Evolutionary conservation across 2,888 invertebrate species (phyloP), one percentile per base, ranked within the genome.

Genomic region (Exocentrus adspersus): DNA sequence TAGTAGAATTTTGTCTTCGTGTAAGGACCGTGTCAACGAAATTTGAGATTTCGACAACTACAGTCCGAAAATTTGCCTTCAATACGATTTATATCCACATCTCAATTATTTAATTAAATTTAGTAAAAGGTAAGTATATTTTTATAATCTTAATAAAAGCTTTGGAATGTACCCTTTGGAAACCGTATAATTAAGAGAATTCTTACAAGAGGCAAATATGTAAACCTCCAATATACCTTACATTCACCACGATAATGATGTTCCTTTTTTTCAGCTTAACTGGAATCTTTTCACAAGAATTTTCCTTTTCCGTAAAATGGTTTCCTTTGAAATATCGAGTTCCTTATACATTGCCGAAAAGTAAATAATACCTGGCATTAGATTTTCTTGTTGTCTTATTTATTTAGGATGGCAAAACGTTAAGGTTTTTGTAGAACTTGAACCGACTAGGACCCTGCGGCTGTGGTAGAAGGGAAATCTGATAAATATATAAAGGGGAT

Each of bases 311-410:
- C 12, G 16, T 48, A 48, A 48, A 48, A 48, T 21, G 24, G 24
- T 48, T 46, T 46, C 20, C 48, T 48, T 48, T 48, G 48, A 48
- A 48, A 48, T 48, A 24, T 48, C 24, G 10, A 14, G 28, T 28
- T 28, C 28, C 28, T 48, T 24, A 12, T 48, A 28, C 14, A 48
- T 21, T 19, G 24, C 12, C 12, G 17, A 48, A 48, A 48, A 48
- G 28, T 48, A 48, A 48, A 48, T 48, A 48, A 48, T 28, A 48
- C 48, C n/a, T 48, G 14, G 24, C 14, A 28, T 48, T 28, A 24
- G 48, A 48, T 28, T 48, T 28, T 48, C 48, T 48, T 16, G 48
- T 48, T 48, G 28, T 14, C 28, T 24, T 48, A 28, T 48, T 48
- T 48, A 48, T 28, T 48, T 48, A 48, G 48, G 48, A 48, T 16